Evolutionary conservation across 2,888 invertebrate species (phyloP).

Genomic region (Acanthopleura granulata): DNA sequence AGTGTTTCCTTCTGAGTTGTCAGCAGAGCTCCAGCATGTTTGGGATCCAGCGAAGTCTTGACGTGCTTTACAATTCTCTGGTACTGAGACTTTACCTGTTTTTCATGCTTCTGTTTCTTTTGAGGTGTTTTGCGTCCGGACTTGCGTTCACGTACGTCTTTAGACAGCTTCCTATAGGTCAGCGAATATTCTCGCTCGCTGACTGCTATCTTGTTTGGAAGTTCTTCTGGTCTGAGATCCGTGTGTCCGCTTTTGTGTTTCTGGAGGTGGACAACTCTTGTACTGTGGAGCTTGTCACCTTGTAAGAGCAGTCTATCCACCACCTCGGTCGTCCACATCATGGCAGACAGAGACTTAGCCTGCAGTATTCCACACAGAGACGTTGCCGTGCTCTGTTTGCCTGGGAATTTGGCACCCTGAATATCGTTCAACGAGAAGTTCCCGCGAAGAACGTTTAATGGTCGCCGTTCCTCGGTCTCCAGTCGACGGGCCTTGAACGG

Average conservation of each 20-base stretch:
- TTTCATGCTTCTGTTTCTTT: background rate
- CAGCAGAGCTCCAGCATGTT: background rate
- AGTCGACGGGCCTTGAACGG: background rate
- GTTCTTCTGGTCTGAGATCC: background rate
- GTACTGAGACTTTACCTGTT: background rate
- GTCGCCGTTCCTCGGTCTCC: background rate
- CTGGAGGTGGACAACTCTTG: background rate
- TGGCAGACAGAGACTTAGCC: background rate
- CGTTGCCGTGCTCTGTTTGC: background rate
- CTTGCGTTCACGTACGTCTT: background rate
- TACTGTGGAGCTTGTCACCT: slow-evolving; percentile 13
- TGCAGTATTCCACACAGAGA: slow-evolving; percentile 2
- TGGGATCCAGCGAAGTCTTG: background rate
- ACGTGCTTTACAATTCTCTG: background rate
- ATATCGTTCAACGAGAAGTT: background rate
- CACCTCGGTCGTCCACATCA: background rate
- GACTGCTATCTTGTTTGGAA: background rate
- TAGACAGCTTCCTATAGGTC: background rate
- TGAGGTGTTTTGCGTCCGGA: background rate
- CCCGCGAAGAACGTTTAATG: background rate
- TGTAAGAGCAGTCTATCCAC: slow-evolving; percentile 2
- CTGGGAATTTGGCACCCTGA: background rate
- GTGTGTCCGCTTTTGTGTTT: slow-evolving; percentile 7
- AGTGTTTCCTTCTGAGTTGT: background rate
- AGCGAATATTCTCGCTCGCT: background rate